A percentile compares a stretch with the other conserved stretches of the same genome.
Conservation (phyloP, 2,113 vertebrate genomes). For the Patagioenas fasciata region DNA sequence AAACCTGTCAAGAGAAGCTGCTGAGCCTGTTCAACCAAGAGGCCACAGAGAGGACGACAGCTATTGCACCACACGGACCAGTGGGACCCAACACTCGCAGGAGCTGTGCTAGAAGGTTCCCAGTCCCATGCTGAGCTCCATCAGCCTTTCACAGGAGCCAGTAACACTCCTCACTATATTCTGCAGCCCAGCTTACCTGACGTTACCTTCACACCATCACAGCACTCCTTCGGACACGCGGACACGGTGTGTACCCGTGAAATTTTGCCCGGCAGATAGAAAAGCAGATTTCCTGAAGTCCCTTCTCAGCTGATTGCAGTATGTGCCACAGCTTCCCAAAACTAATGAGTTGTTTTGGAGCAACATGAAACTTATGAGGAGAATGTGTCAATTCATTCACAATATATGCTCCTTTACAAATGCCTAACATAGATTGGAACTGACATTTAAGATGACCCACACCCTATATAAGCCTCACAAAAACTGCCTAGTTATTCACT, state of each 20-base stretch:
- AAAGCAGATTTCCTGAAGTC: background rate
- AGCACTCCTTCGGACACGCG: fast-evolving
- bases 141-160: background rate
- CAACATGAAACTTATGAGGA: background rate
- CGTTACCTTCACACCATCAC: fast-evolving
- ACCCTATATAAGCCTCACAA: conserved; percentile 7
- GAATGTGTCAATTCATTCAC: background rate
- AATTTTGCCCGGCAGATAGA: background rate
- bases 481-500: conserved; percentile 45
- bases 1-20: background rate
- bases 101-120: background rate
- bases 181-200: background rate
- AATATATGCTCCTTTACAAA: background rate
- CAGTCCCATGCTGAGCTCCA: background rate
- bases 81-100: fast-evolving
- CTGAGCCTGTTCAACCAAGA: background rate
- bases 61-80: background rate
- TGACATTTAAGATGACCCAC: conserved; percentile 37
- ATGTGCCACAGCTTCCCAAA: background rate
- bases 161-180: background rate
- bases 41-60: background rate
- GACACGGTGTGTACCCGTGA: background rate
- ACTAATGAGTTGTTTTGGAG: background rate
- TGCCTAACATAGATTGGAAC: background rate
- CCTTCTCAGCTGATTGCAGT: background rate